Evolutionary conservation across 1,140 invertebrate species (phyloP).

Genomic region (Hyles vespertilio): DNA sequence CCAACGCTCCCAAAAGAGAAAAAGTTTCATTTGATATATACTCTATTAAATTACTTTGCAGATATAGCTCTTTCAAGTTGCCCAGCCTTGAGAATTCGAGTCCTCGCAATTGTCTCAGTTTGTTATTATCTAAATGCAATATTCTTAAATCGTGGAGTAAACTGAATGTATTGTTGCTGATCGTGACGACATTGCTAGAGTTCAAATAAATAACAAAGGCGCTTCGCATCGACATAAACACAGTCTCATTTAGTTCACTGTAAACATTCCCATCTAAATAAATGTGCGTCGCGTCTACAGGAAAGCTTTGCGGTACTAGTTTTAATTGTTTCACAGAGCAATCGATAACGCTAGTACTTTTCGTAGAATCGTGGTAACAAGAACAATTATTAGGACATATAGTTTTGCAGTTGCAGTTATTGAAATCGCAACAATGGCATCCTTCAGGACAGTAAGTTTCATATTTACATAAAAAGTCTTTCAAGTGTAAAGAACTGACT

Average conservation of each 20-base stretch:
- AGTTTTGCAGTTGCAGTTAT: slow-evolving; percentile 91
- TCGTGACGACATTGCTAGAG: slow-evolving; percentile 84
- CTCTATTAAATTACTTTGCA: slow-evolving; percentile 89
- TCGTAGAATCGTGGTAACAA: slow-evolving; percentile 90
- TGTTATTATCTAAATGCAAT: slow-evolving; percentile 91
- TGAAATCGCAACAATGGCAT: slow-evolving; percentile 92
- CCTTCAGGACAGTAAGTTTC: slow-evolving; percentile 87
- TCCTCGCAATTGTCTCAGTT: slow-evolving; percentile 83
- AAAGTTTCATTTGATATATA: slow-evolving; percentile 89
- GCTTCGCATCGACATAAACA: slow-evolving; percentile 91
- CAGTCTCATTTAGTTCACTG: slow-evolving; percentile 85
- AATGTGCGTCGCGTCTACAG: slow-evolving; percentile 93
- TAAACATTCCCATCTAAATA: slow-evolving; percentile 90
- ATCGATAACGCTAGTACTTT: slow-evolving; percentile 91
- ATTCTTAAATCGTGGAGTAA: slow-evolving; percentile 85
- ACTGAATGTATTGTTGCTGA: slow-evolving; percentile 93
- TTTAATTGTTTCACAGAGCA: slow-evolving; percentile 82
- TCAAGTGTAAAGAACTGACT: slow-evolving; percentile 81
- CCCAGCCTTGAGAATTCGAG: slow-evolving; percentile 89
- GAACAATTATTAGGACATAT: slow-evolving; percentile 90
- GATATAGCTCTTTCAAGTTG: slow-evolving; percentile 88
- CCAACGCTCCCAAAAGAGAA: slow-evolving; percentile 82
- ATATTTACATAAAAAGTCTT: slow-evolving; percentile 90
- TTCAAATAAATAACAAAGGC: slow-evolving; percentile 90
- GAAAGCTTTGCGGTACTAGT: slow-evolving; percentile 85